Evolutionary conservation across 2,797 vertebrate species (phyloP).

Genomic region (Anolis apletophallus): DNA sequence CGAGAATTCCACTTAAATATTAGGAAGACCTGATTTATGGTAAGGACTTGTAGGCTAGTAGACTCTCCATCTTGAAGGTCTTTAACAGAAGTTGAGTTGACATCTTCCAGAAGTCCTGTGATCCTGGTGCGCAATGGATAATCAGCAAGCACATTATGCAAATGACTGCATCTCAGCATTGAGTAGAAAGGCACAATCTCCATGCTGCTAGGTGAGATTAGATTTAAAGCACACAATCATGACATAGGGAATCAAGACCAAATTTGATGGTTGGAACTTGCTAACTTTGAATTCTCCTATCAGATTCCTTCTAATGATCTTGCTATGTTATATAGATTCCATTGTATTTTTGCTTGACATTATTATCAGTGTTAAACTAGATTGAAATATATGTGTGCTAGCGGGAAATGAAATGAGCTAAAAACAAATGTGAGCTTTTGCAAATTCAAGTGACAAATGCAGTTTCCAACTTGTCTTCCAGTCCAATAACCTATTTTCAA

Average conservation of each 20-base stretch:
- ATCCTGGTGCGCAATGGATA: too few relatives aligned
- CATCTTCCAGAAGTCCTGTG: too few relatives aligned
- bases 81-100: too few relatives aligned
- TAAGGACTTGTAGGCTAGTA: too few relatives aligned
- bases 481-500: background rate
- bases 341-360: background rate
- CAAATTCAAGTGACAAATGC: background rate
- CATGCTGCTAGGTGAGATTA: too few relatives aligned
- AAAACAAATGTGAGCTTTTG: conserved; percentile 19
- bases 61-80: too few relatives aligned
- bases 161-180: too few relatives aligned
- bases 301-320: background rate
- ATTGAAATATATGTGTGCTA: background rate
- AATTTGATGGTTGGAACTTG: too few relatives aligned
- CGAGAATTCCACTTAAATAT: too few relatives aligned
- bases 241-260: background rate
- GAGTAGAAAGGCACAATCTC: too few relatives aligned
- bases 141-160: too few relatives aligned
- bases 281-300: background rate
- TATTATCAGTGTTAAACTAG: background rate
- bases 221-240: background rate
- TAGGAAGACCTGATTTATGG: too few relatives aligned
- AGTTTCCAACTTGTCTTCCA: background rate
- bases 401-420: background rate
- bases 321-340: background rate